phyloP scores from a whole-genome alignment of 1,140 invertebrate genomes.

The Drosophila rhopaloa region DNA sequence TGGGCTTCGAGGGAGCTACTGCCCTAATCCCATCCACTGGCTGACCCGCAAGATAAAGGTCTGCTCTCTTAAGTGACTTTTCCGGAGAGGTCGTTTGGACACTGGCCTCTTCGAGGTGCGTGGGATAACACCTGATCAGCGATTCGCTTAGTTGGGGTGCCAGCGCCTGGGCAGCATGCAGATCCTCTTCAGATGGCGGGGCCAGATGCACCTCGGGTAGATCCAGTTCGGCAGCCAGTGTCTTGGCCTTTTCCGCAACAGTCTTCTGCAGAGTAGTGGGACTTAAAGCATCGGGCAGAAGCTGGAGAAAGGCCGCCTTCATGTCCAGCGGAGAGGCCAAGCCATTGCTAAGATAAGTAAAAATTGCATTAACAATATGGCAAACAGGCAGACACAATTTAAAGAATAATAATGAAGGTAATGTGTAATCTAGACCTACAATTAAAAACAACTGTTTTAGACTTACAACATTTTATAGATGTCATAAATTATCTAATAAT shows the following conservation, averaged over 20 bases:
- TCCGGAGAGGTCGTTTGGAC: constrained; percentile 52
- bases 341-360: constrained; percentile 45
- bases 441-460: no score
- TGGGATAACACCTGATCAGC: constrained; percentile 57
- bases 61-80: neutral
- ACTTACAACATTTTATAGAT: no score
- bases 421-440: neutral
- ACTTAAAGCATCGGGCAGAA: constrained; percentile 68
- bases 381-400: neutral
- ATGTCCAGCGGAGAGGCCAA: constrained; percentile 63
- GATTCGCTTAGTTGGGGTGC: constrained; percentile 33
- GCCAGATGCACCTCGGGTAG: constrained; percentile 58
- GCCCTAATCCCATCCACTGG: constrained; percentile 64
- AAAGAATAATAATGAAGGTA: neutral
- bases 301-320: constrained; percentile 49
- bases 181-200: constrained; percentile 43
- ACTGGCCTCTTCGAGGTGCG: constrained; percentile 47
- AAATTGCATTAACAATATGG: neutral
- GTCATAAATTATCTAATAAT: no score
- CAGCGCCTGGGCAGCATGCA: constrained; percentile 19
- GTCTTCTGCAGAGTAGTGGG: constrained; percentile 64
- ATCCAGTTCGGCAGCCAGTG: constrained; percentile 63
- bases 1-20: constrained; percentile 12
- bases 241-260: constrained; percentile 59
- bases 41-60: constrained; percentile 58